Conservation (phyloP, 2,113 vertebrate genomes). For the Chloropsis cyanopogon region DNA sequence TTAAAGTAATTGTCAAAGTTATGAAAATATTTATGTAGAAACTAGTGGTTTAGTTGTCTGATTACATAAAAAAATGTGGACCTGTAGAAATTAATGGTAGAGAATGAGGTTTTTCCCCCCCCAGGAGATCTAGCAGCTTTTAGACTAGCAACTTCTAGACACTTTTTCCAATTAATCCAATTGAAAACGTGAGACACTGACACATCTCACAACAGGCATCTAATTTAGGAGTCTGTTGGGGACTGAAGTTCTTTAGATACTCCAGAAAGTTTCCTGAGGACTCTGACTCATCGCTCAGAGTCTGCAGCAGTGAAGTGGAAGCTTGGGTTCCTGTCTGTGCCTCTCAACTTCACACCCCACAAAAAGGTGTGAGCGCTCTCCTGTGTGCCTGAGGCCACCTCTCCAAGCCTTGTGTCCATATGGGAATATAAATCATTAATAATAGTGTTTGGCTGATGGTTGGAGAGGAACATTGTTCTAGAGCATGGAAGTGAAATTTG, state of each 20-base stretch:
- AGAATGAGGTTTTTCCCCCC: not conserved
- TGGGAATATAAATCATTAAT: not conserved
- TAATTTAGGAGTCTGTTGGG: not conserved
- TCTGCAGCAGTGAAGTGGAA: not conserved
- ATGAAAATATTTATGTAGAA: slow-evolving; percentile 35
- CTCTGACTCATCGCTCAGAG: not conserved
- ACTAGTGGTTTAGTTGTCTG: not conserved
- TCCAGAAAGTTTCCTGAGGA: not conserved
- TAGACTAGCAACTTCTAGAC: not conserved
- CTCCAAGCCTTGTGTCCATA: not conserved
- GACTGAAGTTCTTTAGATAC: not conserved
- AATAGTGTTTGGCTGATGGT: not conserved
- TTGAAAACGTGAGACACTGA: not conserved
- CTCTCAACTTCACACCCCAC: not conserved
- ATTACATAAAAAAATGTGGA: not conserved
- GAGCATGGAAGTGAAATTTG: not conserved
- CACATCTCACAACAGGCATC: not conserved
- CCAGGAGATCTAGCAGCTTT: not conserved
- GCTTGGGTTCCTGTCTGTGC: not conserved
- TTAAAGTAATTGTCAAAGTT: slow-evolving; percentile 23
- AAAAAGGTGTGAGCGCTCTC: not conserved
- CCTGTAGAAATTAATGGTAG: not conserved
- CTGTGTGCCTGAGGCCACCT: not conserved
- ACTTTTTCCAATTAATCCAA: not conserved
- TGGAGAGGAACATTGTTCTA: not conserved